Conservation (phyloP, 2,888 invertebrate species). For the Clusia tigrina region DNA sequence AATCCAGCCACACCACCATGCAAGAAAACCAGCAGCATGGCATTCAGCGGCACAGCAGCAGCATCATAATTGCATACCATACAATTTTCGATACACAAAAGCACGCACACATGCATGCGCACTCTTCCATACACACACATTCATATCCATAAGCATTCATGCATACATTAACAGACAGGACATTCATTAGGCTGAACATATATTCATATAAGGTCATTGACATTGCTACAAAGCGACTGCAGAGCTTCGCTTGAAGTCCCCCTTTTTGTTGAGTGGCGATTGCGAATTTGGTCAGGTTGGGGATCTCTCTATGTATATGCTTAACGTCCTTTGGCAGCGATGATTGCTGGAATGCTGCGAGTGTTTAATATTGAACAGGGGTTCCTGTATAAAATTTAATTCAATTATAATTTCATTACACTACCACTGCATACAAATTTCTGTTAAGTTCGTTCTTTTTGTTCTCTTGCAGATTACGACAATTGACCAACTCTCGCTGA, state of each 20-base stretch:
- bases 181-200: constrained; percentile 26
- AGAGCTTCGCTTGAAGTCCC: neutral
- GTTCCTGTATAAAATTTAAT: too few species aligned
- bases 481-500: constrained; percentile 59
- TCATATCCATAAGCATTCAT: constrained; percentile 10
- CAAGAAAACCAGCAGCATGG: neutral
- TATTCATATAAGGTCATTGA: constrained; percentile 16
- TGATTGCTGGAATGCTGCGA: too few species aligned
- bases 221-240: constrained; percentile 1
- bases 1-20: constrained; percentile 36
- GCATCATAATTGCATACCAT: constrained; percentile 11
- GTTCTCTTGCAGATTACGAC: constrained; percentile 53
- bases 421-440: neutral
- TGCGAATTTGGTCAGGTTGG: neutral
- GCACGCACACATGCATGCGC: constrained; percentile 15
- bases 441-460: neutral
- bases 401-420: neutral
- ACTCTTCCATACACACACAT: constrained; percentile 36
- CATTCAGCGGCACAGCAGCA: neutral
- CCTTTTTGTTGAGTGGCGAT: neutral
- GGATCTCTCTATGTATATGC: too few species aligned
- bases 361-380: too few species aligned
- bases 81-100: neutral
- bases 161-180: constrained; percentile 37
- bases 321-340: too few species aligned